These are phyloP conservation scores for Lutraria lutraria DNA, from an alignment of 2,888 invertebrate genomes.

Conservation along the genomic window DNA sequence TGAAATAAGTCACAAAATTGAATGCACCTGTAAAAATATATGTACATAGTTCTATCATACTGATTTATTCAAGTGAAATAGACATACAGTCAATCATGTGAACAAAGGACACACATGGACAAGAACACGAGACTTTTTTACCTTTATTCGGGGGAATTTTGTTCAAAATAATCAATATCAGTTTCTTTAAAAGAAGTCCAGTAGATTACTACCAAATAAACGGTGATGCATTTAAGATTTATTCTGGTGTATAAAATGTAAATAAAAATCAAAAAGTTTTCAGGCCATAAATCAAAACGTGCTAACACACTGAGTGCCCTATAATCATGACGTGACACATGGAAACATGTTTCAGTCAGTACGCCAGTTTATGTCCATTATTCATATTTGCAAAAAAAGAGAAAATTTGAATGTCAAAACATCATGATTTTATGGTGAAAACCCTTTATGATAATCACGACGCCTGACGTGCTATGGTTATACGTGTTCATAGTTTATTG, in stretches of 20 bases:
- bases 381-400: background rate
- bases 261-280: background rate
- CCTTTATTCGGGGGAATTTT: too few relatives aligned
- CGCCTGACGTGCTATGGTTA: background rate
- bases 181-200: too few relatives aligned
- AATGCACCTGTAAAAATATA: too few relatives aligned
- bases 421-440: background rate
- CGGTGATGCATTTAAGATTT: background rate
- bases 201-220: background rate
- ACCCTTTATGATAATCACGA: background rate
- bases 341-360: background rate
- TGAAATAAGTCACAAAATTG: too few relatives aligned
- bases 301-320: background rate
- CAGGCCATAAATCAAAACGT: background rate
- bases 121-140: too few relatives aligned
- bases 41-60: too few relatives aligned
- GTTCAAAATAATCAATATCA: too few relatives aligned
- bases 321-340: background rate
- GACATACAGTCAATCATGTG: too few relatives aligned
- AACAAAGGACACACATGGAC: too few relatives aligned
- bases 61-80: too few relatives aligned
- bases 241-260: background rate
- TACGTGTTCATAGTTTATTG: background rate
- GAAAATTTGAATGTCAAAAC: background rate
- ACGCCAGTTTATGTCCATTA: background rate